A percentile compares a stretch with the other conserved stretches of the same genome.
These are phyloP conservation scores for Urocynchramus pylzowi DNA, from an alignment of 2,113 vertebrate genomes.

Conservation along the genomic window DNA sequence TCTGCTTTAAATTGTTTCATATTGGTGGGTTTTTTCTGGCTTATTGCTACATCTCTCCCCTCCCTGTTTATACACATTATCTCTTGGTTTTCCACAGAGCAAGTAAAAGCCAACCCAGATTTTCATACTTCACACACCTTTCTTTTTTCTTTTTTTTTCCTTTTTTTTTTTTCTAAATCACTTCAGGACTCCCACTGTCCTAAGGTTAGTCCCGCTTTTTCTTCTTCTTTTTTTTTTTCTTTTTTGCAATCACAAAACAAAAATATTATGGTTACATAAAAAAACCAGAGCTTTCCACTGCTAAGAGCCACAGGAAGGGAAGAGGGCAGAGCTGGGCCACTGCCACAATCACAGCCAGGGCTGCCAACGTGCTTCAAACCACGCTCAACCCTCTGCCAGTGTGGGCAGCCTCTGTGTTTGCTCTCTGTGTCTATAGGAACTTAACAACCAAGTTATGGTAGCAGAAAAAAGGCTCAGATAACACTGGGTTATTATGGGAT, in stretches of 20 bases:
- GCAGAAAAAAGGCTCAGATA: not conserved
- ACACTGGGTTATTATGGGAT: not conserved
- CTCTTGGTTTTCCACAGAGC: not conserved
- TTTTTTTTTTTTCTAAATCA: not conserved
- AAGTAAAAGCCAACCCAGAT: not conserved
- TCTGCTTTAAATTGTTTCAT: not conserved
- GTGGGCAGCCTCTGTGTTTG: not conserved
- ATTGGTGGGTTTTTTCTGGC: not conserved
- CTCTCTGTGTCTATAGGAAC: not conserved
- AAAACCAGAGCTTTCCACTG: rapidly evolving
- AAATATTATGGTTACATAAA: not conserved
- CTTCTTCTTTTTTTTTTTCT: not conserved
- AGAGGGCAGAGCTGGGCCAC: not conserved
- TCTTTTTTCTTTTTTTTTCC: no score
- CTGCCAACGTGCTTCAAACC: not conserved
- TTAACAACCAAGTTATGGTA: rapidly evolving
- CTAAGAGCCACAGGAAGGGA: not conserved
- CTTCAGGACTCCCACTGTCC: not conserved
- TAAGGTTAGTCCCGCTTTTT: not conserved
- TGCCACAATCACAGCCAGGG: rapidly evolving
- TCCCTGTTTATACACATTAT: not conserved
- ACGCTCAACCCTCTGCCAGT: rapidly evolving
- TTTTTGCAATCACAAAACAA: not conserved
- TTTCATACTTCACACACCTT: not conserved
- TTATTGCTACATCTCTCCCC: not conserved